Evolutionary conservation across 2,113 vertebrate genomes (phyloP), one percentile per base, ranked within the genome.

Genomic region (Nannobrachium achirus): DNA sequence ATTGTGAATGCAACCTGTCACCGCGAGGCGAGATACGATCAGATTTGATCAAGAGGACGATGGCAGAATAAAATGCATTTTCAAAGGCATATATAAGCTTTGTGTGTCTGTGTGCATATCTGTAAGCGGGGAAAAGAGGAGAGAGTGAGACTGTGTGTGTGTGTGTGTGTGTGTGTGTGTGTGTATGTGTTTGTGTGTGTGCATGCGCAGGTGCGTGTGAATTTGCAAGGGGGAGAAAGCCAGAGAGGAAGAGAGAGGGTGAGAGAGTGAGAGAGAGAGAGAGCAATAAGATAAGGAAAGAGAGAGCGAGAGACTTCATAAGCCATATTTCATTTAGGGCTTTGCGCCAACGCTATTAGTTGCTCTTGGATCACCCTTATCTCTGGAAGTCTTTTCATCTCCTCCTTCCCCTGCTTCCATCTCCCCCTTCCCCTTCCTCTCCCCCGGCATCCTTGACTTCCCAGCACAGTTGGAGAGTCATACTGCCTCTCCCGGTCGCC

Each of bases 401-500:
- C 64, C 39, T 63, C 25, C 68, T 75, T 20, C 11, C 20, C 8
- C 51, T 20, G 8, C 19, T 33, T 33, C 25, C 25, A 33, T 33
- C 25, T 33, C 25, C 25, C 25, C 25, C 25, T 68, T 73, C 64
- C 44, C 52, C 40, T 14, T 39, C 8, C 8, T 75, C 71, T 66
- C 56, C 60, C 62, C 41, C 33, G 71, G 51, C 59, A 39, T 69
- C 50, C 53, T 33, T 33, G 25, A 33, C 63, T 69, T 25, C 56
- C 9, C 61, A 59, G 61, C 8, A 1, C 48, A 70, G 69, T 18
- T 15, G 45, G 18, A 33, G 87, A 81, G 82, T 64, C 85, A 82
- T 75, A 88, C 83, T 86, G 88, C 89, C 89, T 80, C 89, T 81
- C 40, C 66, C 79, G 89, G 88, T 59, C 16, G 68, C 8, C 81